phyloP scores from a whole-genome alignment of 2,888 invertebrate genomes.

The Chymomyza amoena region DNA sequence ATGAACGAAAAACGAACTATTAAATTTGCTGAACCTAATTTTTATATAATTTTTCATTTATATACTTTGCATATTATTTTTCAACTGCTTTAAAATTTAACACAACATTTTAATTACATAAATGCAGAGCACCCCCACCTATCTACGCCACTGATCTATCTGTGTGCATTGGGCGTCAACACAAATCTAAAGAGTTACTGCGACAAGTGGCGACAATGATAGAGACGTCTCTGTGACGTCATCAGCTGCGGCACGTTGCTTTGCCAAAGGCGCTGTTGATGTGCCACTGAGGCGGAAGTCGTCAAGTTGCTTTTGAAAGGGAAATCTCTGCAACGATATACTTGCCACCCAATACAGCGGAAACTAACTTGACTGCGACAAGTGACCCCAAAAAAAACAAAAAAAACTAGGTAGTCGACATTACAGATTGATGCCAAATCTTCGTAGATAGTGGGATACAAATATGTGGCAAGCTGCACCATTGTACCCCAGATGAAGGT shows the following conservation, averaged over 20 bases:
- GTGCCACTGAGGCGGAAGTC: conserved; percentile 41
- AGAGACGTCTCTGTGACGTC: conserved; percentile 1
- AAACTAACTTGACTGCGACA: conserved; percentile 27
- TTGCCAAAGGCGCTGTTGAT: not conserved
- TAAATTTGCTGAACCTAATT: no score
- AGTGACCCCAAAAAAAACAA: conserved; percentile 49
- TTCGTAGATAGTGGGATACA: conserved; percentile 18
- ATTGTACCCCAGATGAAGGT: not conserved
- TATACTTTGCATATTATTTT: no score
- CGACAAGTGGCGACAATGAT: conserved; percentile 42
- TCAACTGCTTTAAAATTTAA: no score
- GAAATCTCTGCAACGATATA: conserved; percentile 22
- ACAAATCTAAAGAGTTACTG: conserved; percentile 16
- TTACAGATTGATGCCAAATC: conserved; percentile 36
- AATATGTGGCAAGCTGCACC: conserved; percentile 9
- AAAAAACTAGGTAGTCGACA: conserved; percentile 30
- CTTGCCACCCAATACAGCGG: not conserved
- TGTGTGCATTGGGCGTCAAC: conserved; percentile 7
- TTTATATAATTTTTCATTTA: no score
- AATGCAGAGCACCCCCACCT: no score
- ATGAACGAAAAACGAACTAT: no score
- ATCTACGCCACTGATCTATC: no score
- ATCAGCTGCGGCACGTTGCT: conserved; percentile 16
- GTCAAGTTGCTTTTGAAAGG: conserved; percentile 22
- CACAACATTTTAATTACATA: no score